Conservation (phyloP, 2,888 invertebrate genomes). For the Drosophila lacicola region DNA sequence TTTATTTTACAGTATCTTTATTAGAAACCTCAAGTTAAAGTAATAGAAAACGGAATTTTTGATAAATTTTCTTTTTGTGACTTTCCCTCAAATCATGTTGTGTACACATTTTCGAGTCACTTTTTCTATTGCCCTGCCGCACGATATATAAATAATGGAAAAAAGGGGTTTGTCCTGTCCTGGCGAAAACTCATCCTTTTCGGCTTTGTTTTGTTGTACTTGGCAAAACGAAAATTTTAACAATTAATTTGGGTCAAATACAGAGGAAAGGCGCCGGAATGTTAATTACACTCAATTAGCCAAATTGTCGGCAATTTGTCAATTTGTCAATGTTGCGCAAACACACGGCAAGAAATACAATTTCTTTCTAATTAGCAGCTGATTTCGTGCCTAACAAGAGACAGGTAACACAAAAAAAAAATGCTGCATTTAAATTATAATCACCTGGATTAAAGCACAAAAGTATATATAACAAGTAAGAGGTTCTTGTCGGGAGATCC, state of each 20-base stretch:
- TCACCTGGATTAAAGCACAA: conserved; percentile 18
- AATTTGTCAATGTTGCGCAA: conserved; percentile 53
- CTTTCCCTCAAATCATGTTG: neutral
- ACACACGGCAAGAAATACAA: conserved; percentile 35
- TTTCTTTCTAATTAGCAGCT: conserved; percentile 46
- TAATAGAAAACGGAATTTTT: neutral
- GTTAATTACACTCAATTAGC: conserved; percentile 77
- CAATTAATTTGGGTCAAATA: conserved; percentile 72
- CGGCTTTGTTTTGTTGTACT: conserved; percentile 29
- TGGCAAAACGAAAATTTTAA: conserved; percentile 17
- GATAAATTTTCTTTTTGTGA: neutral
- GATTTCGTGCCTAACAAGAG: conserved; percentile 23
- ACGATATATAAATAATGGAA: conserved; percentile 64
- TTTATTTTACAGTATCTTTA: too few species aligned
- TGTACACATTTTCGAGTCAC: conserved; percentile 3
- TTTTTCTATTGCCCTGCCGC: conserved; percentile 23
- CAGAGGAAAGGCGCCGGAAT: conserved; percentile 43
- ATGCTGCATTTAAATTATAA: conserved; percentile 12
- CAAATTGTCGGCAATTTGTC: conserved; percentile 72
- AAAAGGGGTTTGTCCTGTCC: conserved; percentile 65
- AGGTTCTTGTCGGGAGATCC: too few species aligned
- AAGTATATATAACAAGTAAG: neutral
- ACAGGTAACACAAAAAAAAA: conserved; percentile 4
- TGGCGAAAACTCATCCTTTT: conserved; percentile 7
- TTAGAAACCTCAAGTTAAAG: too few species aligned